Evolutionary conservation across 2,797 vertebrate genomes (phyloP).

Genomic region (Dipus sagitta): DNA sequence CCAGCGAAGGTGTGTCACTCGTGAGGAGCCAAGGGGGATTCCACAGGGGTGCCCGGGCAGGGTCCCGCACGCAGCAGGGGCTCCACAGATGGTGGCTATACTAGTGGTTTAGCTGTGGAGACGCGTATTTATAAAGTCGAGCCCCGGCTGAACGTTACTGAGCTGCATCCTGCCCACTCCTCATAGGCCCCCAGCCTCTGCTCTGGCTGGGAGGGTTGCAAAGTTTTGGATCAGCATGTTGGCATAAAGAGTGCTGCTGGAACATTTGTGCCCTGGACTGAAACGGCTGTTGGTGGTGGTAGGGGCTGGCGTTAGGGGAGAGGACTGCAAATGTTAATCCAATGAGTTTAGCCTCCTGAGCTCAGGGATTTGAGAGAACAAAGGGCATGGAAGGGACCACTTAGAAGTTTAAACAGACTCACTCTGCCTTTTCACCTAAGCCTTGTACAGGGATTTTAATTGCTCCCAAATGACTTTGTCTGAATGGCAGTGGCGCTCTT

Average conservation of each 20-base stretch:
- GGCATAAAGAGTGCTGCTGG: neutral
- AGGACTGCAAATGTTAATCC: slow-evolving; percentile 50
- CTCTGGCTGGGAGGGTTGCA: neutral
- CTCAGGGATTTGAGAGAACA: slow-evolving; percentile 49
- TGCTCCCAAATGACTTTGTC: slow-evolving; percentile 76
- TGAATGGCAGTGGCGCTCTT: slow-evolving; percentile 76
- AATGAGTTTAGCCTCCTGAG: slow-evolving; percentile 65
- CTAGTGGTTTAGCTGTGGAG: neutral
- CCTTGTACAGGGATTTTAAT: slow-evolving; percentile 78
- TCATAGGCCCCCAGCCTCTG: neutral
- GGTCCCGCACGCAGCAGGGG: neutral
- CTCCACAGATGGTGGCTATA: rapidly evolving
- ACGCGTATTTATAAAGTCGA: neutral
- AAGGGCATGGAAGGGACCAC: slow-evolving; percentile 63
- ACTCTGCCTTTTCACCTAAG: slow-evolving; percentile 78
- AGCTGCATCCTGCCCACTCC: neutral
- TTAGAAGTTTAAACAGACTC: slow-evolving; percentile 76
- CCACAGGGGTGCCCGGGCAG: neutral
- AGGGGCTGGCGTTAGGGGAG: neutral
- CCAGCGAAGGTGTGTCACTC: neutral
- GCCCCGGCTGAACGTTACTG: too few species aligned
- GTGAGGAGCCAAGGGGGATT: neutral
- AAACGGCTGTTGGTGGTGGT: neutral
- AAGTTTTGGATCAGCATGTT: neutral
- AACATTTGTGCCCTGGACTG: slow-evolving; percentile 23